These are phyloP conservation scores for Halictus ligatus DNA, from an alignment of 2,888 invertebrate species.

Conservation along the genomic window DNA sequence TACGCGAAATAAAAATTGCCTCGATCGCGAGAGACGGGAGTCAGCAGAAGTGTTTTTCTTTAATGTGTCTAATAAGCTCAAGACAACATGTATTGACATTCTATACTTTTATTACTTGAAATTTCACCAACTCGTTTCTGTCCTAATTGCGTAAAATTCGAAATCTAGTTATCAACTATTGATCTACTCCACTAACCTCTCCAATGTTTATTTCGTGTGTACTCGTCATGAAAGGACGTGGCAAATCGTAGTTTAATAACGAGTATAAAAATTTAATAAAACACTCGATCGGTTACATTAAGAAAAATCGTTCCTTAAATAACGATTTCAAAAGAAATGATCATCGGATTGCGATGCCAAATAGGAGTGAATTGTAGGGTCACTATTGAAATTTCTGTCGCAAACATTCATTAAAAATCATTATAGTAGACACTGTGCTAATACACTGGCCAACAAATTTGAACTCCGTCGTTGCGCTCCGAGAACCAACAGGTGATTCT, in stretches of 20 bases:
- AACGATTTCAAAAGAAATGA: neutral
- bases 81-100: neutral
- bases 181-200: too few species aligned
- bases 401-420: neutral
- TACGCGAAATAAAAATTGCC: neutral
- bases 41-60: neutral
- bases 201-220: neutral
- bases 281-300: too few species aligned
- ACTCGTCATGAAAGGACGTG: too few species aligned
- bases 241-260: too few species aligned
- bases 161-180: neutral
- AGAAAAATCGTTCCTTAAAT: neutral
- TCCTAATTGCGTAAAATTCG: neutral
- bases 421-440: neutral
- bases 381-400: neutral
- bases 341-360: neutral
- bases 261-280: too few species aligned
- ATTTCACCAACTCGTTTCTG: neutral
- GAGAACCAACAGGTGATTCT: conserved; percentile 2
- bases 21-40: neutral
- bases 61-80: neutral
- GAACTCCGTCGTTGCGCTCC: neutral
- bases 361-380: neutral
- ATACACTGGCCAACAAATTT: neutral
- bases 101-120: neutral